phyloP scores from a whole-genome alignment of 2,888 invertebrate genomes.

The Synanthedon formicaeformis region DNA sequence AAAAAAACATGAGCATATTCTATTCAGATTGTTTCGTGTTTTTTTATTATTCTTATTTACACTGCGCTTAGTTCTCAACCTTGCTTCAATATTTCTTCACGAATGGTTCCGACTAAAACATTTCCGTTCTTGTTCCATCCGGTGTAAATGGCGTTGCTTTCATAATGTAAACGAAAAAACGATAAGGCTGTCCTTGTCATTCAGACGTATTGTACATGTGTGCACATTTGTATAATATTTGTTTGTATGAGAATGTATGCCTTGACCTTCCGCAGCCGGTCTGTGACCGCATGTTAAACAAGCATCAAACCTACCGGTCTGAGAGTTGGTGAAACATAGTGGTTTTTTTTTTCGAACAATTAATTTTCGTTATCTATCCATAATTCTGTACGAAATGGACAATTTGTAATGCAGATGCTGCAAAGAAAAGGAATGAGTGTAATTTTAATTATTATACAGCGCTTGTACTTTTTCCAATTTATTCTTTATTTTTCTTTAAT shows the following conservation, averaged over 20 bases:
- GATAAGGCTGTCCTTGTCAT: constrained; percentile 34
- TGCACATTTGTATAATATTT: no score
- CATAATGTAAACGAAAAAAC: constrained; percentile 36
- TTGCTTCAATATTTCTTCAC: constrained; percentile 2
- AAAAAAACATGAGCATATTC: no score
- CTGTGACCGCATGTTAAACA: constrained; percentile 32
- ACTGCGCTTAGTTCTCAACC: background rate
- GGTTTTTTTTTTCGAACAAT: no score
- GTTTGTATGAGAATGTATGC: constrained; percentile 20
- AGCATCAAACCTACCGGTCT: background rate
- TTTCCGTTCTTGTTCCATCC: background rate
- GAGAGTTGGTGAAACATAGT: no score
- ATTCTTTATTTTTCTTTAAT: no score
- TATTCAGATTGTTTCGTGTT: no score
- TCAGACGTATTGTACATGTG: constrained; percentile 12
- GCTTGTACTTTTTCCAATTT: no score
- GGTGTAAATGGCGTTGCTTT: constrained; percentile 21
- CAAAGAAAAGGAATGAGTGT: no score
- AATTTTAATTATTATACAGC: no score
- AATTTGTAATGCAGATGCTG: no score
- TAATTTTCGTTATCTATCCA: no score
- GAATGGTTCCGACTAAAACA: background rate
- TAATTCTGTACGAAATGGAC: no score
- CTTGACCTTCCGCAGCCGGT: constrained; percentile 50
- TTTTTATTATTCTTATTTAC: background rate